Conservation (phyloP, 1,140 invertebrate genomes). For the Tetramorium parvispinum region DNA sequence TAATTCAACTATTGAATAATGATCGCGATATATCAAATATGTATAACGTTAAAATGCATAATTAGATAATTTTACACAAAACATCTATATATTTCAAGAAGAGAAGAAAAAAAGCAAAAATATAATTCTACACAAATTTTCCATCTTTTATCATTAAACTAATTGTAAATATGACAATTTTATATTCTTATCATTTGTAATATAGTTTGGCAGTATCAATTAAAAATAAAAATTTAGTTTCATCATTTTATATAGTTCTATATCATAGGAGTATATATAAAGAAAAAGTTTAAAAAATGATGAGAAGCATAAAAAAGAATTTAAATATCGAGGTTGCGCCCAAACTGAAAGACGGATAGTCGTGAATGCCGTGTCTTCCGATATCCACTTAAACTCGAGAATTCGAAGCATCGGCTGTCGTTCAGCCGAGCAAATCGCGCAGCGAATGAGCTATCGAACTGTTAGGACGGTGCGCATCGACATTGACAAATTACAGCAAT, state of each 20-base stretch:
- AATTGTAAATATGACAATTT: neutral
- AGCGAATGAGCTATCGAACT: constrained; percentile 31
- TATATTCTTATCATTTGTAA: neutral
- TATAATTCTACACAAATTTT: neutral
- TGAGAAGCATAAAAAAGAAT: too few species aligned
- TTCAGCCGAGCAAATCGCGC: constrained; percentile 15
- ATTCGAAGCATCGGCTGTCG: constrained; percentile 6
- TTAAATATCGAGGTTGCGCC: neutral
- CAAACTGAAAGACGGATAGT: constrained; percentile 1
- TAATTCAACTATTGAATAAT: constrained; percentile 19
- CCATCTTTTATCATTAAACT: neutral
- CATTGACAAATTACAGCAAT: constrained; percentile 40
- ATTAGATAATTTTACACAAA: neutral
- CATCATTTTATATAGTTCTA: neutral
- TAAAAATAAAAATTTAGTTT: neutral
- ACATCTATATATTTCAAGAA: neutral
- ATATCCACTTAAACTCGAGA: constrained; percentile 21
- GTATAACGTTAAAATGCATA: neutral
- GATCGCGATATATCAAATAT: neutral
- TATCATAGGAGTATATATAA: neutral
- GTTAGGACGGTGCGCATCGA: constrained; percentile 19
- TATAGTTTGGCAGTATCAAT: neutral
- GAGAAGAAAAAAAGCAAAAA: neutral
- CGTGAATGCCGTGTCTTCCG: constrained; percentile 2
- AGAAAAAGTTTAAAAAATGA: neutral